Evolutionary conservation across 2,797 vertebrate species (phyloP).

Genomic region (Coranthus polyacanthus): DNA sequence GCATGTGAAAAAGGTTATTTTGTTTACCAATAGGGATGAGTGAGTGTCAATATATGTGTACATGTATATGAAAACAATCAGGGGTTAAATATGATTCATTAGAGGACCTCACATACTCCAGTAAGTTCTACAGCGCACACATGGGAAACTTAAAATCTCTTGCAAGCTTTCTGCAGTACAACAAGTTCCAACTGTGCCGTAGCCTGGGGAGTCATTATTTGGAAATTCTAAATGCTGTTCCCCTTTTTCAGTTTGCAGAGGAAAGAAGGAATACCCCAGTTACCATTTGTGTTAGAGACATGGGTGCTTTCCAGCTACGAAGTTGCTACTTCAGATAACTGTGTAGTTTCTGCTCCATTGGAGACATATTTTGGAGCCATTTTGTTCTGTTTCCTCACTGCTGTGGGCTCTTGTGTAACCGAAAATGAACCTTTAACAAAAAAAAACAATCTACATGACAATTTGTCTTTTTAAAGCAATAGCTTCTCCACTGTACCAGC

Average conservation of each 20-base stretch:
- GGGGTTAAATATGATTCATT: constrained; percentile 8
- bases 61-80: constrained; percentile 9
- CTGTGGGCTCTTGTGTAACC: constrained; percentile 9
- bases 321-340: constrained; percentile 28
- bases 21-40: background rate
- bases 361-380: constrained; percentile 34
- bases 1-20: constrained; percentile 20
- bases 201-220: constrained; percentile 53
- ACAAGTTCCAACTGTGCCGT: constrained; percentile 23
- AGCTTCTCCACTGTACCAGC: background rate
- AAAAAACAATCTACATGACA: background rate
- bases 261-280: constrained; percentile 48
- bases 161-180: constrained; percentile 31
- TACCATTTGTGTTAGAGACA: constrained; percentile 34
- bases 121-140: background rate
- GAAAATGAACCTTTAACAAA: constrained; percentile 21
- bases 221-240: constrained; percentile 51
- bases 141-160: constrained; percentile 28
- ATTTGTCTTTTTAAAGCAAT: background rate
- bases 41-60: background rate
- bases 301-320: constrained; percentile 46
- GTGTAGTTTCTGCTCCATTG: constrained; percentile 32
- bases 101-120: constrained; percentile 1
- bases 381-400: constrained; percentile 25
- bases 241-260: constrained; percentile 35